phyloP scores from a whole-genome alignment of 2,888 invertebrate genomes.

The Microctonus aethiopoides region DNA sequence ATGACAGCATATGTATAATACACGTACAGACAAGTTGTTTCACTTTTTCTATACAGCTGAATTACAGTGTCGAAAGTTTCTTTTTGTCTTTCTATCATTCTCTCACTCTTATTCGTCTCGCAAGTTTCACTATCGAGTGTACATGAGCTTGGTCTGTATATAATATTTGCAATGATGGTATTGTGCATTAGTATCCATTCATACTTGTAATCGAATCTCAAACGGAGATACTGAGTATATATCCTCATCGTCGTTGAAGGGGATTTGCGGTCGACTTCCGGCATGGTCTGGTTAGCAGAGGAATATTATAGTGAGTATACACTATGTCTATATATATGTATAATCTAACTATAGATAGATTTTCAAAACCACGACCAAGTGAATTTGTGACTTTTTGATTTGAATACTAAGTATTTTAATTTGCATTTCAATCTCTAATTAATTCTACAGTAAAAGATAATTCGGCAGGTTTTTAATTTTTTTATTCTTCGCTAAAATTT shows the following conservation, averaged over 20 bases:
- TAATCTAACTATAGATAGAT: background rate
- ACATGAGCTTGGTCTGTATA: slow-evolving; percentile 9
- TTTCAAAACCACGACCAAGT: background rate
- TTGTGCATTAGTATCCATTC: slow-evolving; percentile 68
- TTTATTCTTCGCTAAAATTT: background rate
- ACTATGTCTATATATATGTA: background rate
- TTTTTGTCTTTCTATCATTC: slow-evolving; percentile 37
- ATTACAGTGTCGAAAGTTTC: slow-evolving; percentile 16
- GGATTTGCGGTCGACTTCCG: slow-evolving; percentile 65
- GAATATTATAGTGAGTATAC: slow-evolving; percentile 7
- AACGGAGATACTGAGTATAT: slow-evolving; percentile 46
- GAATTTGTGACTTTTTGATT: background rate
- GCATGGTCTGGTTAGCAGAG: slow-evolving; percentile 22
- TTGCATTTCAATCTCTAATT: background rate
- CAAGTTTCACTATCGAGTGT: slow-evolving; percentile 21
- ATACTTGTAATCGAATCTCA: slow-evolving; percentile 63
- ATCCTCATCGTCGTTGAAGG: slow-evolving; percentile 47
- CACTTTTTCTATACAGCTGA: background rate
- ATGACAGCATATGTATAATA: background rate
- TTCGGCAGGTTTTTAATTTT: background rate
- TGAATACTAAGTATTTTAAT: background rate
- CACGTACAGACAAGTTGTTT: background rate
- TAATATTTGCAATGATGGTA: slow-evolving; percentile 46
- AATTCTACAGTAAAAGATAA: background rate
- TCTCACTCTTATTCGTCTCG: slow-evolving; percentile 15